Evolutionary conservation across 2,797 vertebrate genomes (phyloP).

Genomic region (Anolis apletophallus): DNA sequence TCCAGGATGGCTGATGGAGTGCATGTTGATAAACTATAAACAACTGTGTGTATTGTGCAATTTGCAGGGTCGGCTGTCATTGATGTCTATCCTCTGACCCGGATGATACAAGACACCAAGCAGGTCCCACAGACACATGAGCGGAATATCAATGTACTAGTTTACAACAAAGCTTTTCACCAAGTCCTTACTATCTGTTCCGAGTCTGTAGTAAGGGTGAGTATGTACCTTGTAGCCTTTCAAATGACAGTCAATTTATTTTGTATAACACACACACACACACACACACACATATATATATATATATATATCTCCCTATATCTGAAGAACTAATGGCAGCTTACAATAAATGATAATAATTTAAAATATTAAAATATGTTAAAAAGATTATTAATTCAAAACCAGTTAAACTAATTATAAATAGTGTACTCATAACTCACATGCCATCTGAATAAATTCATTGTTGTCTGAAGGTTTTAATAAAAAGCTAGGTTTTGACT

Average conservation of each 20-base stretch:
- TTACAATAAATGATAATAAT: too few relatives aligned
- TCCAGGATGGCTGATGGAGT: background rate
- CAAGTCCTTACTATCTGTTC: constrained; percentile 79
- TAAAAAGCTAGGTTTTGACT: too few relatives aligned
- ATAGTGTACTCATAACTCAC: too few relatives aligned
- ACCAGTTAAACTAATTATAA: too few relatives aligned
- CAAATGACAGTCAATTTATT: constrained; percentile 40
- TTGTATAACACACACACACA: too few relatives aligned
- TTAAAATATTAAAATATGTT: too few relatives aligned
- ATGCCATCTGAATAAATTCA: too few relatives aligned
- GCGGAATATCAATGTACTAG: constrained; percentile 72
- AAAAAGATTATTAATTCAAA: too few relatives aligned
- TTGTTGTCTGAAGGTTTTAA: too few relatives aligned
- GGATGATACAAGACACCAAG: constrained; percentile 72
- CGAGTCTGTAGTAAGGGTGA: constrained; percentile 78
- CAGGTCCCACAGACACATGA: constrained; percentile 75
- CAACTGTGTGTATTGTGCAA: constrained; percentile 28
- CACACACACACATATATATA: too few relatives aligned
- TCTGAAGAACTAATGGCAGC: too few relatives aligned
- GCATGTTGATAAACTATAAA: constrained; percentile 11
- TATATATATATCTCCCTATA: too few relatives aligned
- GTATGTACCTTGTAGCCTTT: constrained; percentile 19
- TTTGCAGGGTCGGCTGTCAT: constrained; percentile 73
- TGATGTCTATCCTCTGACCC: constrained; percentile 76
- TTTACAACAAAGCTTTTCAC: constrained; percentile 73